phyloP scores from a whole-genome alignment of 1,140 invertebrate genomes.

The Delia radicum region DNA sequence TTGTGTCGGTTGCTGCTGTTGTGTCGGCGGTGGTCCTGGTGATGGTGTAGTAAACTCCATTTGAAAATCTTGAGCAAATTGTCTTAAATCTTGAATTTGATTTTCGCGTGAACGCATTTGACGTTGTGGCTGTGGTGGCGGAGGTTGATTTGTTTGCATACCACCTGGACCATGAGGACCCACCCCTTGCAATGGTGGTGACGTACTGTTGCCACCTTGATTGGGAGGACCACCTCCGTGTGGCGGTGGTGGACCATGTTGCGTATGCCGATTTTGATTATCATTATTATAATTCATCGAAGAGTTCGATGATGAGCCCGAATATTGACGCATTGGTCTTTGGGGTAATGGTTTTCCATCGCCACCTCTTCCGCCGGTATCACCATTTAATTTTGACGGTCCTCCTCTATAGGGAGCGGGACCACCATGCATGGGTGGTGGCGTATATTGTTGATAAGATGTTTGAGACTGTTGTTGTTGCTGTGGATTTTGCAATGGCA shows the following conservation, averaged over 20 bases:
- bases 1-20: constrained; percentile 39
- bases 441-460: constrained; percentile 46
- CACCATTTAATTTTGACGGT: constrained; percentile 49
- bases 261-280: constrained; percentile 32
- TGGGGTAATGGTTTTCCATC: constrained; percentile 45
- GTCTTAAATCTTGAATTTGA: constrained; percentile 48
- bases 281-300: constrained; percentile 46
- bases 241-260: constrained; percentile 25
- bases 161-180: constrained; percentile 33
- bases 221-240: constrained; percentile 33
- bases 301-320: constrained; percentile 44
- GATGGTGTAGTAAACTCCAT: constrained; percentile 39
- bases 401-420: constrained; percentile 33
- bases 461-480: constrained; percentile 27
- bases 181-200: constrained; percentile 42
- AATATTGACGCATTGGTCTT: constrained; percentile 47
- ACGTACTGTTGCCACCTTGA: constrained; percentile 38
- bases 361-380: constrained; percentile 37
- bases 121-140: constrained; percentile 41
- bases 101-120: constrained; percentile 48
- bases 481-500: constrained; percentile 42
- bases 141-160: constrained; percentile 31
- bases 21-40: constrained; percentile 36
- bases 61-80: constrained; percentile 51
- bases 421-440: constrained; percentile 41